A percentile compares a stretch with the other conserved stretches of the same genome.
Evolutionary conservation across 2,888 invertebrate genomes (phyloP).

Genomic region (Digitonthophagus gazella): DNA sequence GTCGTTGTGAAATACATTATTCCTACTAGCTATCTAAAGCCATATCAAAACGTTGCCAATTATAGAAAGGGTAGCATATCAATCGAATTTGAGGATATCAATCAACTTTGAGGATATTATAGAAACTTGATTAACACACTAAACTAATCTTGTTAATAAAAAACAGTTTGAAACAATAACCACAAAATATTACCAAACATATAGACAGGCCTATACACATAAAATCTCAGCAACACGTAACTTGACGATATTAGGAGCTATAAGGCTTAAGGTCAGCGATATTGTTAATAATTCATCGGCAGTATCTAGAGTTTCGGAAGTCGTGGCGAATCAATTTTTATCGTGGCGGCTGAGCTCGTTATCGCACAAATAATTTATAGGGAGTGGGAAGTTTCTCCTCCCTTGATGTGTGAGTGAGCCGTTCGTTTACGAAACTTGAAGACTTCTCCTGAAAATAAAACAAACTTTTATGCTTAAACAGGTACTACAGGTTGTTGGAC

Average conservation of each 20-base stretch:
- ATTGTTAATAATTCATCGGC: slow-evolving; percentile 13
- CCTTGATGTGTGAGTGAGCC: slow-evolving; percentile 4
- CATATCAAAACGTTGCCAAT: too few species aligned
- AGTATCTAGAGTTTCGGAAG: slow-evolving; percentile 2
- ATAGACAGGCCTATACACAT: too few species aligned
- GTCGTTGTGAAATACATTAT: not conserved
- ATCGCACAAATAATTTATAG: slow-evolving; percentile 10
- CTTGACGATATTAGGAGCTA: not conserved
- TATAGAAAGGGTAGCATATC: too few species aligned
- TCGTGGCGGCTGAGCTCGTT: slow-evolving; percentile 10
- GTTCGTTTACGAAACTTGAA: not conserved
- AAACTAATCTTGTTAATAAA: too few species aligned
- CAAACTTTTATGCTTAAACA: slow-evolving; percentile 36
- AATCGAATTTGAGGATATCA: too few species aligned
- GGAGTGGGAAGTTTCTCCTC: not conserved
- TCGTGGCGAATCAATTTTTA: slow-evolving; percentile 10
- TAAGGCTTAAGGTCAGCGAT: not conserved
- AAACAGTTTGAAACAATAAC: too few species aligned
- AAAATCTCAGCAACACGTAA: not conserved
- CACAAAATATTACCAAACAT: too few species aligned
- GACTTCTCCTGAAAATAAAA: slow-evolving; percentile 7
- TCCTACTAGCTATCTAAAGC: too few species aligned
- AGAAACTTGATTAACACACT: too few species aligned
- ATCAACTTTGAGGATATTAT: too few species aligned
- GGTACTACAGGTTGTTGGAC: slow-evolving; percentile 66